Evolutionary conservation across 2,888 invertebrate species (phyloP), one percentile per base, ranked within the genome.

Genomic region (Campoplex capitator): DNA sequence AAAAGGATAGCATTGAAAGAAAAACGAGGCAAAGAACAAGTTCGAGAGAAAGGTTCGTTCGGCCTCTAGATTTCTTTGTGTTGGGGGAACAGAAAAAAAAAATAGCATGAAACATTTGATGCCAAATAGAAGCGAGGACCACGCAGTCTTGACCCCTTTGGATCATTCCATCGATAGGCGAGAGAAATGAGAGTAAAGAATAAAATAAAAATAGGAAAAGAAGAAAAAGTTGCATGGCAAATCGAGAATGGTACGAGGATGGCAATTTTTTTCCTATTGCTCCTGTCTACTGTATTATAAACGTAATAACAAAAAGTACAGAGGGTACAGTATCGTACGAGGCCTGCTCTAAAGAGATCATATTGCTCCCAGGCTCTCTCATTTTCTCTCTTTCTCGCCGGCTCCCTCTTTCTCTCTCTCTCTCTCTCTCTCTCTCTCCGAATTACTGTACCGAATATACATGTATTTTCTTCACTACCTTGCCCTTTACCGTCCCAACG

Each of bases 331-430:
- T 51, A 81, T 89, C 80, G 84, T 84, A 35, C 68, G 85, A 79
- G 87, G 88, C 85, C 88, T 88, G 87, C 89, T 90, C 92, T 91
- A 92, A 93, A 93, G 92, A 92, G 92, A 93, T 93, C 93, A 93
- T 93, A 93, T 93, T 92, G 92, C 91, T 79, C 58, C 90, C 82
- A 79, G 78, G 71, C 75, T 75, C 58, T 83, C 70, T 45, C 68
- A 13, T 28, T 48, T 54, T 65, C 18, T 38, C 23, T 4, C 58
- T 32, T 23, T 23, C 91, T 79, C 58, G 90, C 82, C 76, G 78
- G 71, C 75, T 75, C 58, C 76, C 70, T 45, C 68, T 7, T 28
- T 48, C 54, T 65, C 18, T 38, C 23, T 4, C 58, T 32, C n/a
- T 65, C n/a, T 45, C 75, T 76, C 84, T 75, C 48, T 80, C 70